Conservation (phyloP, 2,113 vertebrate genomes). For the Pollimyrus isidori region DNA sequence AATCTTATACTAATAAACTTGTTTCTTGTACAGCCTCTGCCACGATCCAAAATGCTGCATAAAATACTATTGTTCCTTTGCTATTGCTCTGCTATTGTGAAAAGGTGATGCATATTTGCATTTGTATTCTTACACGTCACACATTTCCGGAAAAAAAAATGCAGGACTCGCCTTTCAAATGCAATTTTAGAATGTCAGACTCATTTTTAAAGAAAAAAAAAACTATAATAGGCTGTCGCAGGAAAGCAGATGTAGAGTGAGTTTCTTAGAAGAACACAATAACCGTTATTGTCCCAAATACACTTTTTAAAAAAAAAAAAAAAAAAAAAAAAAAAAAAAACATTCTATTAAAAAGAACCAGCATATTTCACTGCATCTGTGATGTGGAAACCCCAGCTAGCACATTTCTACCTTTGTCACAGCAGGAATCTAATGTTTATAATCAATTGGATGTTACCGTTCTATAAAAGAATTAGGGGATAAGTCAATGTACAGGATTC, state of each 20-base stretch:
- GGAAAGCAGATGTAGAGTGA: neutral
- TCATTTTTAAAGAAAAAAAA: neutral
- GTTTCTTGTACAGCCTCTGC: neutral
- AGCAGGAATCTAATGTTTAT: neutral
- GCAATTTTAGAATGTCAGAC: neutral
- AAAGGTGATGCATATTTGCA: neutral
- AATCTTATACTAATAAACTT: neutral
- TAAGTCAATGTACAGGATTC: neutral
- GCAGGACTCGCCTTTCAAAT: neutral
- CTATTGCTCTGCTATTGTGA: neutral
- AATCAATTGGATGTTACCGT: neutral
- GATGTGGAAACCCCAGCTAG: neutral
- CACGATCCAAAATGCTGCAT: neutral
- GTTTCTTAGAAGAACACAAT: neutral
- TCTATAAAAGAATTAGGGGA: neutral
- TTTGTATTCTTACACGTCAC: neutral
- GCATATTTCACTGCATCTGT: neutral
- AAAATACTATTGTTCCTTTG: neutral
- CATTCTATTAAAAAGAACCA: neutral
- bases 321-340: neutral
- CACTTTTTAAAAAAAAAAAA: neutral
- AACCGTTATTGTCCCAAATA: neutral
- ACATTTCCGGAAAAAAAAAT: neutral
- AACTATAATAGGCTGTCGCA: neutral
- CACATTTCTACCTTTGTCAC: neutral